Base-by-base conservation (phyloP, 2,113 vertebrate genomes). In the Pachyramphus minor region DNA sequence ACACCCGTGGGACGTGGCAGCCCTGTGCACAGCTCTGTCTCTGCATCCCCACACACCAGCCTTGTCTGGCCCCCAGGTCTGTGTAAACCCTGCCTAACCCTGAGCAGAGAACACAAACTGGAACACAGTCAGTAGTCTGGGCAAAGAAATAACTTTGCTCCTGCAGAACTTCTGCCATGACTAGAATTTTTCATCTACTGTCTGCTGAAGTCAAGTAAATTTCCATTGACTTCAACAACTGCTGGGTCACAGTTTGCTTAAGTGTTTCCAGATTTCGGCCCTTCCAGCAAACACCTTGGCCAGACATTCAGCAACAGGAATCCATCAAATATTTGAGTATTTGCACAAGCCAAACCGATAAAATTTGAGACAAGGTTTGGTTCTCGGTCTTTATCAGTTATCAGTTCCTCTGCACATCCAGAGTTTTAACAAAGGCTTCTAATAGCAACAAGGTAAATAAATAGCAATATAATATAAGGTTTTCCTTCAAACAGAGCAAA, bases 231-330 rank as follows among this genome's bases (percentile, higher is more conserved):
- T 93, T 84, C 73, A 73, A 7, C 68, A 76, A 22, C 42, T 77
- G 25, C 86, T 75, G 86, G 73, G 81, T 76, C 91, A 84, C 33
- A 21, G 6, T 81, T 86, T 50, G 67, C 33, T 77, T 71, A 75
- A 95, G 41, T 53, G 66, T 82, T 95, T 89, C 80, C 91, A 95
- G 87, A 44, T 69, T 79, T 93, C 28, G 72, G 83, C 71, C 82
- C 47, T 84, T 83, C 28, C 92, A 69, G 82, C 58, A 77, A 97
- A 74, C 79, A 74, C 68, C 59, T 80, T 60, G 62, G 84, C 74
- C 84, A 92, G 39, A 62, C 3, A 1, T 78, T 87, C 41, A 83
- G 2, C 17, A 62, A 35, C 47, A 56, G n/a, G 78, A 52, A 91
- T 45, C 53, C 58, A 72, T 37, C 84, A 78, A 79, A 60, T 87